Base-by-base conservation (phyloP, 2,113 vertebrate genomes). In the Myrmecophaga tridactyla region DNA sequence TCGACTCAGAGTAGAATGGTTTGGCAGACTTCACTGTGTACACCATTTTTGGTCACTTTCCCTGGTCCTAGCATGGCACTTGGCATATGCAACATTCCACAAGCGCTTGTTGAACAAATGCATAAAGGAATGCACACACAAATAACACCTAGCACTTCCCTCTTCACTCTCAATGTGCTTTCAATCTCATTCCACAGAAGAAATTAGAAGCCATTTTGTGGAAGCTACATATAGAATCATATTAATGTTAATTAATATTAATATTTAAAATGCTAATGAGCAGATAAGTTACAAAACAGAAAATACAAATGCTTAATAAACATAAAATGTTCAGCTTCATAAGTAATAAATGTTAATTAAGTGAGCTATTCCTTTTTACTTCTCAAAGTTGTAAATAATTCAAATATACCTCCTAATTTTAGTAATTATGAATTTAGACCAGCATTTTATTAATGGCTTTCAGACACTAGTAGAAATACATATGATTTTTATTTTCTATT, bases 251-350 rank as follows among this genome's bases (percentile, higher is more conserved):
- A 70, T 29, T 41, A 31, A 25, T 41, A 31, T 56, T 86, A 86
- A 94, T 65, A 85, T 91, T 89, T 94, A 53, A 92, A 88, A 87
- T 92, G 18, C 53, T 75, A 84, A 43, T 75, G 18, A 93, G 25
- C 78, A 83, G 21, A 86, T 60, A 94, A 81, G 63, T 87, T 46
- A 95, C 18, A 58, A 89, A 60, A 86, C 5, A 65, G 7, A 89
- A 93, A 92, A 78, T 70, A 88, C n/a, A 94, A 90, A 92, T 94
- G 63, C 12, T 25, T 81, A 90, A 86, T 21, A 46, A 90, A 77
- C 3, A 39, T 51, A 85, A 72, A 73, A 83, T 21, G 10, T 27
- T 78, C 6, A 53, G 13, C 36, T 83, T 77, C 18, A 67, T 31
- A 46, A 70, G 34, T 41, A 72, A 77, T 31, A 86, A 90, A 91